Percentiles rank a stretch among this genome's conserved stretches.
These are phyloP conservation scores for Phenganax subtilis DNA, from an alignment of 92 coral and sea anemone genomes.

Conservation along the genomic window DNA sequence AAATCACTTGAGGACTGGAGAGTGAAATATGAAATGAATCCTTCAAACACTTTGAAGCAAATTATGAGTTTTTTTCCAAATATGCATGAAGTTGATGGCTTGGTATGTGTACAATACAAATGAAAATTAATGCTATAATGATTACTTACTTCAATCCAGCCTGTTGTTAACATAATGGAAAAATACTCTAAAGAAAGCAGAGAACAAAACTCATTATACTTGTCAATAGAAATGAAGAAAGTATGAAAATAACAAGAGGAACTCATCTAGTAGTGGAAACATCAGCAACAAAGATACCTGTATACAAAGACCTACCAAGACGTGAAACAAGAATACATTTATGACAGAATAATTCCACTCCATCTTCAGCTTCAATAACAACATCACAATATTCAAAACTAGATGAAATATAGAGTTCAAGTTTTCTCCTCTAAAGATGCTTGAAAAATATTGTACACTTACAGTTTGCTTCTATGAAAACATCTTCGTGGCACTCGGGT, in stretches of 20 bases:
- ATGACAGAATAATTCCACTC: constrained; percentile 66
- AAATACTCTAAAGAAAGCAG: constrained; percentile 66
- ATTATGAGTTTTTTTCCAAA: neutral
- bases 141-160: constrained; percentile 81
- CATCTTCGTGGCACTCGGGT: constrained; percentile 23
- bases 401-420: neutral
- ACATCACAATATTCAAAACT: constrained; percentile 86
- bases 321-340: constrained; percentile 81
- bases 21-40: neutral
- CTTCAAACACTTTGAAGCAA: too few relatives aligned
- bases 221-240: neutral
- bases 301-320: constrained; percentile 53
- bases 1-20: constrained; percentile 31
- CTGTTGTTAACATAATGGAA: constrained; percentile 82
- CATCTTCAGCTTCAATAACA: constrained; percentile 76
- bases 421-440: too few relatives aligned
- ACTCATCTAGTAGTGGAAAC: too few relatives aligned
- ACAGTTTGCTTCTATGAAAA: constrained; percentile 31
- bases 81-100: neutral
- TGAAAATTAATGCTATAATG: neutral
- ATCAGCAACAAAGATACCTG: too few relatives aligned
- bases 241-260: too few relatives aligned
- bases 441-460: neutral
- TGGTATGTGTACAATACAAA: neutral
- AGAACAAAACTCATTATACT: neutral